Evolutionary conservation across 1,140 invertebrate species (phyloP).

Genomic region (Sycobia sp.): DNA sequence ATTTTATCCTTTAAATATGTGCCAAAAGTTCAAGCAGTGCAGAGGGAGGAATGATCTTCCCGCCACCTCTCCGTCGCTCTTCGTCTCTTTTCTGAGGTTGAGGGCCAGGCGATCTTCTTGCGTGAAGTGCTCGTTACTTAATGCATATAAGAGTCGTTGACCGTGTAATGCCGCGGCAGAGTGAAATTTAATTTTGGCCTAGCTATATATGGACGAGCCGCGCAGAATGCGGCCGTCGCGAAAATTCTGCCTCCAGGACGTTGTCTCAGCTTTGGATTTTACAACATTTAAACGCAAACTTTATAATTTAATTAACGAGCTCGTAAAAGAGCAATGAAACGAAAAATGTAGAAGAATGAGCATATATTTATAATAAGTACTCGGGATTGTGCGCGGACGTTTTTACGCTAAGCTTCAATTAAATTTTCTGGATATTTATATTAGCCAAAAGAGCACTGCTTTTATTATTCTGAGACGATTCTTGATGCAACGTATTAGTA

Average conservation of each 20-base stretch:
- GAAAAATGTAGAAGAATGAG: too few species aligned
- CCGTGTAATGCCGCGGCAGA: constrained; percentile 21
- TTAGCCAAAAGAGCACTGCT: too few species aligned
- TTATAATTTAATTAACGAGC: background rate
- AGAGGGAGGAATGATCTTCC: too few species aligned
- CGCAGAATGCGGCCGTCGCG: background rate
- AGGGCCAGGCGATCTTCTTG: constrained; percentile 21
- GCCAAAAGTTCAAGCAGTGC: background rate
- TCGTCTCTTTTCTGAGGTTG: background rate
- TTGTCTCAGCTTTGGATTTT: constrained; percentile 7
- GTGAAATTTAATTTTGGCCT: constrained; percentile 21
- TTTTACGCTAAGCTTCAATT: too few species aligned
- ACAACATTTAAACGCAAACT: background rate
- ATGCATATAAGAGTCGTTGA: constrained; percentile 21
- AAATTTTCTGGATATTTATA: too few species aligned
- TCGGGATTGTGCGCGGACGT: too few species aligned
- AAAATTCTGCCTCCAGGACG: background rate
- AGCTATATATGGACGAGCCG: background rate
- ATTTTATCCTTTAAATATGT: background rate
- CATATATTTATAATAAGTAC: too few species aligned
- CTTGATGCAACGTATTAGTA: too few species aligned
- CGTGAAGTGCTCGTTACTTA: constrained; percentile 23
- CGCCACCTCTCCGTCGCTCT: too few species aligned
- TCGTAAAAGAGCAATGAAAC: constrained; percentile 6
- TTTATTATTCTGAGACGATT: too few species aligned